Evolutionary conservation across 2,888 invertebrate genomes (phyloP).

Genomic region (Terebella lapidaria): DNA sequence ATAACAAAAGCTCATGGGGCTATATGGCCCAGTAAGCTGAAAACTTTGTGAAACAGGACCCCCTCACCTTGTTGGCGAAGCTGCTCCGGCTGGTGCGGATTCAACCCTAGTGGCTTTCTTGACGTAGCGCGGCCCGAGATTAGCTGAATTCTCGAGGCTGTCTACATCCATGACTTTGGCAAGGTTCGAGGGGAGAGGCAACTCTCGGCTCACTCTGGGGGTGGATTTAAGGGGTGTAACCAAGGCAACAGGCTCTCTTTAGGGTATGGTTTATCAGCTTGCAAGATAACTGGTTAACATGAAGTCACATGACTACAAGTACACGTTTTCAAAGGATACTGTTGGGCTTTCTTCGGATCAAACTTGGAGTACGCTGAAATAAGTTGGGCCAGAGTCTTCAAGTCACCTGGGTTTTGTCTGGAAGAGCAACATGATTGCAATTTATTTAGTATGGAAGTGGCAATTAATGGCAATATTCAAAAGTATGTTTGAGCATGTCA

Average conservation of each 20-base stretch:
- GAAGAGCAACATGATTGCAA: too few species aligned
- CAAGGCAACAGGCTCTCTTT: too few species aligned
- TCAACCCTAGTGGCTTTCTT: slow-evolving; percentile 62
- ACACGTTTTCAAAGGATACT: slow-evolving; percentile 43
- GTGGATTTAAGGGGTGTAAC: not conserved
- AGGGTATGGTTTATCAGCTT: too few species aligned
- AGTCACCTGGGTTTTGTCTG: slow-evolving; percentile 69
- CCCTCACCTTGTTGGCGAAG: too few species aligned
- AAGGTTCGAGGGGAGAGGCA: slow-evolving; percentile 62
- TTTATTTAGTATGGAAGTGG: too few species aligned
- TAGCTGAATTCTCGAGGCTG: slow-evolving; percentile 68
- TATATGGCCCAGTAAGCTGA: too few species aligned
- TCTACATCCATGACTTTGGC: slow-evolving; percentile 69
- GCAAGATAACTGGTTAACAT: too few species aligned
- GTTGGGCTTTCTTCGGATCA: slow-evolving; percentile 73
- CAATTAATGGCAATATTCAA: too few species aligned
- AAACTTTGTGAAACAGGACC: too few species aligned
- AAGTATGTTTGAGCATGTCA: too few species aligned
- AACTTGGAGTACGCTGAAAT: slow-evolving; percentile 78
- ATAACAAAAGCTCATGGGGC: too few species aligned
- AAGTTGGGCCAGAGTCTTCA: slow-evolving; percentile 78
- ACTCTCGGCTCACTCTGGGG: slow-evolving; percentile 60
- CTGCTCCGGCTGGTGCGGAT: slow-evolving; percentile 11
- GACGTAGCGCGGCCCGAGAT: slow-evolving; percentile 80
- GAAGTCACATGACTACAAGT: too few species aligned